These are phyloP conservation scores for Fistularia tabacaria DNA, from an alignment of 2,797 vertebrate species.

Conservation along the genomic window DNA sequence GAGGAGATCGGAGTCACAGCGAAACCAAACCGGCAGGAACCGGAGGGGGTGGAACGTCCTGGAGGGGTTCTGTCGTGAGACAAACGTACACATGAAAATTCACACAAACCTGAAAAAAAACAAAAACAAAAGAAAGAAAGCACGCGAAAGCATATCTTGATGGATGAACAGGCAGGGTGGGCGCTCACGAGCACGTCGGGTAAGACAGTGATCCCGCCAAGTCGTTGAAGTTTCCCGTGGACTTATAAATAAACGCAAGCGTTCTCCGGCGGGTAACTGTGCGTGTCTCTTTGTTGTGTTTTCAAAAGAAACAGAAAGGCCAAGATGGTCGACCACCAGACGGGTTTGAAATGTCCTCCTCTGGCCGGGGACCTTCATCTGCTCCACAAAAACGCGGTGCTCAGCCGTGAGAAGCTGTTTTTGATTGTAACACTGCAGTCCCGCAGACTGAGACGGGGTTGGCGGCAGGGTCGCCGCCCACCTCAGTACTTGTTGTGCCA, in stretches of 20 bases:
- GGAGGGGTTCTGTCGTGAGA: no score
- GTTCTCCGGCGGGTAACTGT: no score
- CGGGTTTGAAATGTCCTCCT: slow-evolving; percentile 38
- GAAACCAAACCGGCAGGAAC: slow-evolving; percentile 19
- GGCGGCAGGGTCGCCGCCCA: not conserved
- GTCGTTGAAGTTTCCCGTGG: no score
- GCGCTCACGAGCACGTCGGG: no score
- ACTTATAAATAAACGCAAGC: no score
- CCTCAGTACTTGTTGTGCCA: slow-evolving; percentile 80
- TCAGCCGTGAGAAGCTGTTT: slow-evolving; percentile 48
- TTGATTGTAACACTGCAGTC: slow-evolving; percentile 69
- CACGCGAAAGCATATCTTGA: slow-evolving; percentile 38
- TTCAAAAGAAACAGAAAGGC: slow-evolving; percentile 61
- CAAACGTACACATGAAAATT: slow-evolving; percentile 57
- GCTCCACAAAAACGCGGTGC: slow-evolving; percentile 58
- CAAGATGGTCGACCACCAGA: slow-evolving; percentile 59
- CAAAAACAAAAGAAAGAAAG: slow-evolving; percentile 37
- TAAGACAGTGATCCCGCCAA: no score
- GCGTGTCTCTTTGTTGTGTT: slow-evolving; percentile 4
- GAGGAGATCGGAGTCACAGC: slow-evolving; percentile 1
- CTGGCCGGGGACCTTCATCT: slow-evolving; percentile 52
- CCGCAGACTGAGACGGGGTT: slow-evolving; percentile 42
- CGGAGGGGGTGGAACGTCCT: no score
- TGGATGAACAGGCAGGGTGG: slow-evolving; percentile 15
- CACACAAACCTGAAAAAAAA: slow-evolving; percentile 43